These are phyloP conservation scores for Zosterops pallidus DNA, from an alignment of 2,113 vertebrate species.

Conservation along the genomic window DNA sequence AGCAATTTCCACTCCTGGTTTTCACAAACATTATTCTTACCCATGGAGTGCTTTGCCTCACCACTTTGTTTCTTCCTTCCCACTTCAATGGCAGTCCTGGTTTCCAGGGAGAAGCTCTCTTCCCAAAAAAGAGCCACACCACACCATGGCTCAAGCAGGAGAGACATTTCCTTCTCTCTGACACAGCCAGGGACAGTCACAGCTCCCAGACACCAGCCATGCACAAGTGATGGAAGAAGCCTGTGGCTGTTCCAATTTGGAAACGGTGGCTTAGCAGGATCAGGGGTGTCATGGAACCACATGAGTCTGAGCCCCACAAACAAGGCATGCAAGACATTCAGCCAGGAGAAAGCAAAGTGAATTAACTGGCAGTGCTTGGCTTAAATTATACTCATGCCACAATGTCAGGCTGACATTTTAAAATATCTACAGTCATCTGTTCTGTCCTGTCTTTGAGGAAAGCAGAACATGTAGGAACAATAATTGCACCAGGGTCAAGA, in stretches of 20 bases:
- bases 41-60: not conserved
- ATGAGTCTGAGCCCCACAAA: not conserved
- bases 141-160: not conserved
- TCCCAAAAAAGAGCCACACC: not conserved
- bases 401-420: not conserved
- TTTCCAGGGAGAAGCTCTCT: not conserved
- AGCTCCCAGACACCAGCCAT: not conserved
- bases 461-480: slow-evolving; percentile 12
- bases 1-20: not conserved
- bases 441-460: slow-evolving; percentile 3
- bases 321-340: not conserved
- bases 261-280: not conserved
- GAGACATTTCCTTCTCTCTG: not conserved
- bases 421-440: not conserved
- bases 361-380: not conserved
- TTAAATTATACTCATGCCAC: slow-evolving; percentile 24
- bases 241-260: not conserved
- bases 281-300: not conserved
- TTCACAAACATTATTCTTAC: slow-evolving; percentile 3
- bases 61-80: not conserved
- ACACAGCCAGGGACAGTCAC: not conserved
- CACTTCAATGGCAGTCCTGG: not conserved
- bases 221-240: not conserved
- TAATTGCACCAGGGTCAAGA: slow-evolving; percentile 3
- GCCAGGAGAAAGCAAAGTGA: not conserved